A percentile compares a stretch with the other conserved stretches of the same genome.
phyloP scores from a whole-genome alignment of 2,797 vertebrate species.

The Enoplosus armatus region DNA sequence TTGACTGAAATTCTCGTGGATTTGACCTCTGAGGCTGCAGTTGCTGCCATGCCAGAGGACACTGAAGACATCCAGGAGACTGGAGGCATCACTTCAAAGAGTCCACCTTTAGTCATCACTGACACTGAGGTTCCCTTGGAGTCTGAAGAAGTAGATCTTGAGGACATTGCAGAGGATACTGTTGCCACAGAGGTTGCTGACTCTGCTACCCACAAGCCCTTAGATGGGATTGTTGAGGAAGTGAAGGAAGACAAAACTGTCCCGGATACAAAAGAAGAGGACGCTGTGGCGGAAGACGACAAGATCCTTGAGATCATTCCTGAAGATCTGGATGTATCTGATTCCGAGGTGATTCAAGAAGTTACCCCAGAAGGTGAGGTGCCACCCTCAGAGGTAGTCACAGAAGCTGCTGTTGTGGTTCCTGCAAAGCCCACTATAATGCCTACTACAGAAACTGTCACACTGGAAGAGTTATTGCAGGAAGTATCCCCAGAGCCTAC shows the following conservation, averaged over 20 bases:
- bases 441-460: constrained; percentile 11
- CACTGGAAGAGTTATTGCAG: not conserved
- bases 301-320: not conserved
- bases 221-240: constrained; percentile 12
- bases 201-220: constrained; percentile 19
- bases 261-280: not conserved
- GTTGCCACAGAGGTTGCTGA: not conserved
- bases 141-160: constrained; percentile 12
- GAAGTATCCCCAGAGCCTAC: not conserved
- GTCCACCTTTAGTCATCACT: not conserved
- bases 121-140: constrained; percentile 1
- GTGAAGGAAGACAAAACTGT: not conserved
- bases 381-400: constrained; percentile 31
- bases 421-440: constrained; percentile 22
- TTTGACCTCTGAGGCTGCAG: constrained; percentile 11
- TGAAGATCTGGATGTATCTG: constrained; percentile 1
- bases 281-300: not conserved
- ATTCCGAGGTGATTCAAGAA: constrained; percentile 26
- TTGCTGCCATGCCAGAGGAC: not conserved
- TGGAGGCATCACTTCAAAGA: constrained; percentile 1
- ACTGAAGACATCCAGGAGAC: constrained; percentile 15
- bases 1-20: constrained; percentile 5
- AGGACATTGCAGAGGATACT: constrained; percentile 21
- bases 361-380: constrained; percentile 35
- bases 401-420: constrained; percentile 31